Evolutionary conservation across 2,888 invertebrate species (phyloP), one percentile per base, ranked within the genome.

Genomic region (Lomographa bimaculata): DNA sequence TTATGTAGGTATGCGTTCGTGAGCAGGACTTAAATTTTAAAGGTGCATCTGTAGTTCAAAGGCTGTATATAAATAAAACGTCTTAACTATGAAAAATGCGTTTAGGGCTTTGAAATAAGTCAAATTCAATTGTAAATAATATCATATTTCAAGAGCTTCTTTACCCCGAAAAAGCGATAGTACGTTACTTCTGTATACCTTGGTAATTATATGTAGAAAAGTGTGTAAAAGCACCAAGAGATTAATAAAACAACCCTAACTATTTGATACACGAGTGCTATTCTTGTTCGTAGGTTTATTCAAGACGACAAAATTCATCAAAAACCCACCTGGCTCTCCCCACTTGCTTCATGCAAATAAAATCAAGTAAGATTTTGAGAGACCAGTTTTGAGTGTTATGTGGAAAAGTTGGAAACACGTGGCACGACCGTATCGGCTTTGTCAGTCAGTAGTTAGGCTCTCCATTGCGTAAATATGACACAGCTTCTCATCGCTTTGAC

Each of bases 291-390:
- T 87, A 87, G 87, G 87, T 86, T 66, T 80, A 67, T 79, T 79
- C 80, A 85, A 79, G 86, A 79, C 84, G 36, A 80, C 86, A 76
- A 86, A 85, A 79, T 80, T 82, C 76, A 78, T 63, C 65, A 82
- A 83, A 80, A 81, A 83, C 46, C 75, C 82, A 61, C 79, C 84
- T 61, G 83, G 82, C 67, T 77, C 86, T 67, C 83, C 86, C 64
- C 84, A 85, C 72, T 84, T 87, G 79, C 84, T 87, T 71, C 87
- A 84, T 75, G 78, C 81, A 75, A 84, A 83, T 76, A 85, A 83
- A 80, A 79, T 84, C 80, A 85, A 84, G 77, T 85, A 85, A 80
- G 77, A 78, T 16, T 17, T 36, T 26, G 65, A 50, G 66, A 65
- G 64, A 66, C 71, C 65, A 65, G 63, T 60, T 69, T 54, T 74